Base-by-base conservation (phyloP, 2,888 invertebrate species). In the Vannuccia rotundouncinata region DNA sequence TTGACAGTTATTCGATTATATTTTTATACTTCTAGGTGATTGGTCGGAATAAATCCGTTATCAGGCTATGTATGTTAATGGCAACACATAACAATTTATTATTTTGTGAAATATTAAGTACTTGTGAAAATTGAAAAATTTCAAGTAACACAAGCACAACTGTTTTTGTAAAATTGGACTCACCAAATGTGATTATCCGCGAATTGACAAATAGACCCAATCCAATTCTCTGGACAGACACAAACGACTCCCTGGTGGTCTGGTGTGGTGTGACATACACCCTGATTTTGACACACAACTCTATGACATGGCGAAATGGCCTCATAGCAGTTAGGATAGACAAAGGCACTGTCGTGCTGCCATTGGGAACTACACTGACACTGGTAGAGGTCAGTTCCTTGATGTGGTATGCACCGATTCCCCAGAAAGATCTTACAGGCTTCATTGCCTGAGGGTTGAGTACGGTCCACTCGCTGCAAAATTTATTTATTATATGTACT, bases 391-490 rank as follows among this genome's bases (percentile, higher is more conserved):
- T 77, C 77, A 2, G 77, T 77, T 1, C 28, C 28, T 13, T 27
- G 59, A 25, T 77, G 31, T 13, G 77, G 77, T 1, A 77, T 77
- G n/a, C 77, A 77, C 1, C 31, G 1, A 31, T 77, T 77, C 13
- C 77, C 77, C 1, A 77, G 31, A 27, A 31, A 77, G 5, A 10
- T 77, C 28, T 77, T 30, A 27, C 77, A 77, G 59, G 77, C 77
- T 77, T 45, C 45, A 45, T 77, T 77, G 2, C 77, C 77, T 1
- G 77, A 27, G 1, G 59, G 45, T 45, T 45, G 45, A 45, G 45
- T 45, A 45, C 17, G 17, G 17, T 45, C 45, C 10, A 17, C 45
- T 45, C 17, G 5, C 45, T 45, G 5, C 17, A 17, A 45, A 17
- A 45, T 45, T 45, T n/a, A n/a, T n/a, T n/a, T n/a, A n/a, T n/a